Conservation (phyloP, 2,888 invertebrate genomes). For the Calameuta filiformis region DNA sequence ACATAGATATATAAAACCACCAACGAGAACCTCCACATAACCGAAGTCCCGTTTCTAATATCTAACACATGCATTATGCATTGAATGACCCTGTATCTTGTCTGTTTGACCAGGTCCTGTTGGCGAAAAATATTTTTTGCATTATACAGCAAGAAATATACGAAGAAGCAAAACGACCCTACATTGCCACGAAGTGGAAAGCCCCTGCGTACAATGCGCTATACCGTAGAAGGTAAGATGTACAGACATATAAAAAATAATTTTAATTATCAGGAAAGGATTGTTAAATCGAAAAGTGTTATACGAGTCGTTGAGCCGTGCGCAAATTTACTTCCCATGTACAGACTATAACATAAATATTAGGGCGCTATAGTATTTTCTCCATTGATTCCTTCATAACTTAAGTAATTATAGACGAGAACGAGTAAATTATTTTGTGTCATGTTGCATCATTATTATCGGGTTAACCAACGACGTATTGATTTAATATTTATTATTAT, state of each 20-base stretch:
- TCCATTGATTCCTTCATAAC: too few species aligned
- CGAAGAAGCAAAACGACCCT: neutral
- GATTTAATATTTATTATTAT: too few species aligned
- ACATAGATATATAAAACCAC: slow-evolving; percentile 35
- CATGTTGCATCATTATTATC: too few species aligned
- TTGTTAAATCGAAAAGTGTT: neutral
- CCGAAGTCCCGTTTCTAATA: slow-evolving; percentile 37
- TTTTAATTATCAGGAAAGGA: neutral
- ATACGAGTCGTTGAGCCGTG: neutral
- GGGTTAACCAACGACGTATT: too few species aligned
- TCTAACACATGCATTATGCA: slow-evolving; percentile 45
- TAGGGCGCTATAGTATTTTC: too few species aligned
- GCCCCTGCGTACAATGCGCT: neutral
- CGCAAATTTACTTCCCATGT: neutral
- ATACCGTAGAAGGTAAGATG: neutral
- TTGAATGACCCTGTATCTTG: slow-evolving; percentile 33
- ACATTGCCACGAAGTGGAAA: neutral
- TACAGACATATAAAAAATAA: neutral
- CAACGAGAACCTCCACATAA: slow-evolving; percentile 12
- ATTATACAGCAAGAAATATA: neutral
- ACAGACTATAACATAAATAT: too few species aligned
- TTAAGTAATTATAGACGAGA: too few species aligned
- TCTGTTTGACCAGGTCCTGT: slow-evolving; percentile 27
- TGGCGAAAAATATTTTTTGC: slow-evolving; percentile 14
- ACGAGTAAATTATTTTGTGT: too few species aligned